Evolutionary conservation across 2,888 invertebrate genomes (phyloP).

Genomic region (Tachystola acroxantha): DNA sequence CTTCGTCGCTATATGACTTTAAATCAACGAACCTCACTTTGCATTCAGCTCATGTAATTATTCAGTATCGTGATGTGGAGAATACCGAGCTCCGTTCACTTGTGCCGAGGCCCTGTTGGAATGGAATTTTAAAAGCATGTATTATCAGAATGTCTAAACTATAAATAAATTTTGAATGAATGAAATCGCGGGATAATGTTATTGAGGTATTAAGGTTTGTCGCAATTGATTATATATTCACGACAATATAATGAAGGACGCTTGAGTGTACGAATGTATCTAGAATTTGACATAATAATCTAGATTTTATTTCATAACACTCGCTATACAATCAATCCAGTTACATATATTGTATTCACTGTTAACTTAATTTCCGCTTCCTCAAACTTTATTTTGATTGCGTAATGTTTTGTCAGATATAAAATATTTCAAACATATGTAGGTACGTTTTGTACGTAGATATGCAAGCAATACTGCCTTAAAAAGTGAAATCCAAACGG

Average conservation of each 20-base stretch:
- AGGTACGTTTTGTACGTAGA: constrained; percentile 19
- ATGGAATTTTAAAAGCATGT: constrained; percentile 11
- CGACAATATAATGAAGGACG: too few species aligned
- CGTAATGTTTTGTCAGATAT: not conserved
- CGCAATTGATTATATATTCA: too few species aligned
- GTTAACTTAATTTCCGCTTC: not conserved
- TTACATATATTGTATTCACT: not conserved
- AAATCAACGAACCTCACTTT: constrained; percentile 32
- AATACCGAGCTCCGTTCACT: constrained; percentile 41
- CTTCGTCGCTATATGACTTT: constrained; percentile 32
- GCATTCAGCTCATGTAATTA: constrained; percentile 40
- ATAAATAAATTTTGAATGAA: too few species aligned
- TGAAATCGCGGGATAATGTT: too few species aligned
- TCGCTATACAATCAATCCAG: not conserved
- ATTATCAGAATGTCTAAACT: not conserved
- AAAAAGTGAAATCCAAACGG: constrained; percentile 66
- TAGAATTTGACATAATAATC: too few species aligned
- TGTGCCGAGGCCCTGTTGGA: constrained; percentile 29
- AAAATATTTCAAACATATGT: constrained; percentile 16
- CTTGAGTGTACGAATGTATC: too few species aligned
- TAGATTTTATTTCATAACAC: not conserved
- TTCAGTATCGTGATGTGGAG: constrained; percentile 36
- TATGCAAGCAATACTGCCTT: too few species aligned
- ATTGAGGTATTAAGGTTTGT: too few species aligned
- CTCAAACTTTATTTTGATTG: not conserved